These are phyloP conservation scores for Ranitomeya variabilis DNA, from an alignment of 2,113 vertebrate species.

Conservation along the genomic window DNA sequence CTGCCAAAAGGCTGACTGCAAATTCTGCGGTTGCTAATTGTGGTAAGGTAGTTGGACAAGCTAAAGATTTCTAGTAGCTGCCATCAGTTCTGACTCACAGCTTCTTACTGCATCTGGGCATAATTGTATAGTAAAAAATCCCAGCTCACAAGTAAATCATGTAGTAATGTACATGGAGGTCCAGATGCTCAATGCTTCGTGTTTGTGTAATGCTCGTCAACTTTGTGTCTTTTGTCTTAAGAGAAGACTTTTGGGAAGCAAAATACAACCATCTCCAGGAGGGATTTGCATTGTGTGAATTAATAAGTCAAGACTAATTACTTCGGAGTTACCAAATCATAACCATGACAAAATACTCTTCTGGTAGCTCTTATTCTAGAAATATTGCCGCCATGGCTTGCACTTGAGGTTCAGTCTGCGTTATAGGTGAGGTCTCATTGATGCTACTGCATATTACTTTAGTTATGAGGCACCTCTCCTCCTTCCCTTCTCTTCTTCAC, in stretches of 20 bases:
- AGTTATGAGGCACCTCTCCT: no score
- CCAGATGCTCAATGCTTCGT: not conserved
- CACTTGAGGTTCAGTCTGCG: not conserved
- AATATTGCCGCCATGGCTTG: not conserved
- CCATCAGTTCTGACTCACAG: conserved; percentile 29
- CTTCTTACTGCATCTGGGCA: conserved; percentile 23
- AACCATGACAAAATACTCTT: conserved; percentile 13
- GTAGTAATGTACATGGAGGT: no score
- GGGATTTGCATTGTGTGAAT: conserved; percentile 20
- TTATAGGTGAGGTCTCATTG: no score
- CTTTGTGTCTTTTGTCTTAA: not conserved
- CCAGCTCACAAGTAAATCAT: conserved; percentile 8
- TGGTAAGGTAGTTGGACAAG: conserved; percentile 32
- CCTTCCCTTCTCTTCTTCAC: no score
- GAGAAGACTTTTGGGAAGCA: not conserved
- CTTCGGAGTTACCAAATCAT: not conserved
- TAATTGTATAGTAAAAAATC: conserved; percentile 6
- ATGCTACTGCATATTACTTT: no score
- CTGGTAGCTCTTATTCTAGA: not conserved
- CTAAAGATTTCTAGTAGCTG: conserved; percentile 20
- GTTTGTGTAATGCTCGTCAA: not conserved
- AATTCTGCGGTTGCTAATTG: conserved; percentile 35
- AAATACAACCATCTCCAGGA: not conserved
- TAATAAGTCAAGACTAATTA: conserved; percentile 24
- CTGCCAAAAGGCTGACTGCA: conserved; percentile 31